phyloP scores from a whole-genome alignment of 2,797 vertebrate species.

The Tangara arthus region DNA sequence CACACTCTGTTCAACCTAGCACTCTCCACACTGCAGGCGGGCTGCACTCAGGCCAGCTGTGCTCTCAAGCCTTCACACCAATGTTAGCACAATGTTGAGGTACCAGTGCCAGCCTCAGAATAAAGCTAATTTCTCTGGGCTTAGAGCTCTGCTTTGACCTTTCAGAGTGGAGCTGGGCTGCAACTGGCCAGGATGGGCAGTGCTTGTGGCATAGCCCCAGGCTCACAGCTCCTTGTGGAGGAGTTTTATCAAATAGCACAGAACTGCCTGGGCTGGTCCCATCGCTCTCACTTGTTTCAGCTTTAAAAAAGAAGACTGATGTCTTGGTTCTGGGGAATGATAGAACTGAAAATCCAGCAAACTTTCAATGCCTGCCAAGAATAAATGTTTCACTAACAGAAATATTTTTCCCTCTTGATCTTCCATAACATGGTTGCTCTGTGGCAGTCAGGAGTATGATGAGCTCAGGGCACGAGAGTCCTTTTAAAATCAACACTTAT shows the following conservation, averaged over 20 bases:
- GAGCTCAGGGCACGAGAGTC: conserved; percentile 56
- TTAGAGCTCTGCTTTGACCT: not conserved
- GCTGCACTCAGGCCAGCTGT: not conserved
- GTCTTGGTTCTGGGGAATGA: not conserved
- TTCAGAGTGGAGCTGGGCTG: not conserved
- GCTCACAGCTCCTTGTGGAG: not conserved
- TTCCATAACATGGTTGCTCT: conserved; percentile 16
- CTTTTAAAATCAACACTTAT: conserved; percentile 61
- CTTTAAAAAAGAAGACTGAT: not conserved
- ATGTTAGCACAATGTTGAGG: not conserved
- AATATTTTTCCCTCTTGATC: conserved; percentile 43
- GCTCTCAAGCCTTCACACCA: accelerated
- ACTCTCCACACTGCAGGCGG: not conserved
- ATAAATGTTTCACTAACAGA: conserved; percentile 35
- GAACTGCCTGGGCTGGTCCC: not conserved
- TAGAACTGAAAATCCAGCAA: not conserved
- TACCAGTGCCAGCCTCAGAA: not conserved
- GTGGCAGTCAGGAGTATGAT: conserved; percentile 45
- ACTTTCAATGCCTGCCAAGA: not conserved
- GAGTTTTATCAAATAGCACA: not conserved
- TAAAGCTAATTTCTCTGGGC: not conserved
- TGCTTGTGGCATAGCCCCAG: not conserved
- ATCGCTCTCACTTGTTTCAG: not conserved
- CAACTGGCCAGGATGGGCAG: not conserved
- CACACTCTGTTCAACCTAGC: not conserved